These are phyloP conservation scores for Bursaphelenchus okinawaensis DNA, from an alignment of 2,888 invertebrate species.

Conservation along the genomic window DNA sequence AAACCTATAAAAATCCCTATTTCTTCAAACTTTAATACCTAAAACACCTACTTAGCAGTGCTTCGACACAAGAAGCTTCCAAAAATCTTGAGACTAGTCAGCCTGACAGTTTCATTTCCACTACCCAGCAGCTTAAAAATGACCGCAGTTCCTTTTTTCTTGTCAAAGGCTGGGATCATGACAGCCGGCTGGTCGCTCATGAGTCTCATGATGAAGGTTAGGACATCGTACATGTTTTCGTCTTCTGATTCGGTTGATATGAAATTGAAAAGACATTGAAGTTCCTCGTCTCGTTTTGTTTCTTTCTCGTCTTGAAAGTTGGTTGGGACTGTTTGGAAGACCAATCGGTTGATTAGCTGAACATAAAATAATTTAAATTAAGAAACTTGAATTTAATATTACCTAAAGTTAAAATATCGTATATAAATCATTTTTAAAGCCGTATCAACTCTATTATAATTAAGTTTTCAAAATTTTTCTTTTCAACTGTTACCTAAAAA, in stretches of 20 bases:
- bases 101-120: slow-evolving; percentile 86
- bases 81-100: slow-evolving; percentile 89
- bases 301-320: slow-evolving; percentile 75
- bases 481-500: no score
- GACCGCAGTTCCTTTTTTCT: slow-evolving; percentile 87
- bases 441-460: no score
- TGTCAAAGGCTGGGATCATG: slow-evolving; percentile 88
- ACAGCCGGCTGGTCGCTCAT: slow-evolving; percentile 93
- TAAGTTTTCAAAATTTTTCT: no score
- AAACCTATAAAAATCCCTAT: neutral
- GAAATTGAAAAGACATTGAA: slow-evolving; percentile 95
- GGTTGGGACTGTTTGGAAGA: slow-evolving; percentile 27
- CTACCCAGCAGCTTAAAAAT: slow-evolving; percentile 94
- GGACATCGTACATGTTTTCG: slow-evolving; percentile 93
- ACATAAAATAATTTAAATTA: slow-evolving; percentile 85
- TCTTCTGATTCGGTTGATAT: slow-evolving; percentile 97
- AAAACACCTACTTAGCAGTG: slow-evolving; percentile 79
- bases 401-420: no score
- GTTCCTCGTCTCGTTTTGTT: slow-evolving; percentile 94
- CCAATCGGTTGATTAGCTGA: slow-evolving; percentile 68
- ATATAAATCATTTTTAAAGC: no score
- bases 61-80: slow-evolving; percentile 96
- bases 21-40: neutral
- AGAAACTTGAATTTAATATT: no score
- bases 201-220: slow-evolving; percentile 89